Percentiles rank a stretch among this genome's conserved stretches.
These are phyloP conservation scores for Petrocephalus schoutedeni DNA, from an alignment of 2,797 vertebrate species.

Conservation along the genomic window DNA sequence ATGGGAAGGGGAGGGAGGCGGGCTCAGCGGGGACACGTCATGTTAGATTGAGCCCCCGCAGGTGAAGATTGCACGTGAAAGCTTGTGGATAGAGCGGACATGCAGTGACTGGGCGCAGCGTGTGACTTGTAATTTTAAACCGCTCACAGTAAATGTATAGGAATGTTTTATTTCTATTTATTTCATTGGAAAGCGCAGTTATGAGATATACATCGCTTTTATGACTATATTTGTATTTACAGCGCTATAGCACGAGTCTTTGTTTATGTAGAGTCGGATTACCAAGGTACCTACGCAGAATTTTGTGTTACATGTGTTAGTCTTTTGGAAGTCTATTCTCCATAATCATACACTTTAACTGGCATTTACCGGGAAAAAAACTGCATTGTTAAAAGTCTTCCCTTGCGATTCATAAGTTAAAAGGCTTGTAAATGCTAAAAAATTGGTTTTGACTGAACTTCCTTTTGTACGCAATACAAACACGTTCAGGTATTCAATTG, in stretches of 20 bases:
- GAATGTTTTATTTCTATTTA: neutral
- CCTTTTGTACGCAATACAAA: neutral
- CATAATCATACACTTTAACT: neutral
- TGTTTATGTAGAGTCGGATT: neutral
- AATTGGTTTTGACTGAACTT: neutral
- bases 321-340: neutral
- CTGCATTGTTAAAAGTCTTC: neutral
- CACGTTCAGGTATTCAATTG: neutral
- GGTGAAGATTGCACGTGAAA: slow-evolving; percentile 31
- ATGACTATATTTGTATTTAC: neutral
- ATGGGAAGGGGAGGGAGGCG: slow-evolving; percentile 23
- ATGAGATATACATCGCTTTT: neutral
- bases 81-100: neutral
- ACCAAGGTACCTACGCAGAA: neutral
- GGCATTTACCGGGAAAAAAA: neutral
- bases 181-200: neutral
- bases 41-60: slow-evolving; percentile 46
- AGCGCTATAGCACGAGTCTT: neutral
- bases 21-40: neutral
- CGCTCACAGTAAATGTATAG: neutral
- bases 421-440: neutral
- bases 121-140: neutral
- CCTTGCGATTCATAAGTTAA: neutral
- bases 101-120: neutral
- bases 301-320: neutral